A percentile compares a stretch with the other conserved stretches of the same genome.
phyloP scores from a whole-genome alignment of 1,140 invertebrate species.

The Oncopodura yosiiana region DNA sequence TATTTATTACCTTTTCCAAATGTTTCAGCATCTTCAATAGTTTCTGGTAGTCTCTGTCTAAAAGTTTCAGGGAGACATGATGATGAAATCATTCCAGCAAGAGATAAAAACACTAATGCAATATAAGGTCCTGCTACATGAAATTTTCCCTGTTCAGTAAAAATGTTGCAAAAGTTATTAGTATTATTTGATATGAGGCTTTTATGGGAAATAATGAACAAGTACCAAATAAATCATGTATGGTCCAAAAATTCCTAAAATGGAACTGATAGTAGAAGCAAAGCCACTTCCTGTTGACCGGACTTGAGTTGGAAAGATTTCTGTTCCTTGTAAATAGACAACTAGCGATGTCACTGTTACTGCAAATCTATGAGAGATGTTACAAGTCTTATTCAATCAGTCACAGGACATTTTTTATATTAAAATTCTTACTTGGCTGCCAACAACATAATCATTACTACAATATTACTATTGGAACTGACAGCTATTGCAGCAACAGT shows the following conservation, averaged over 20 bases:
- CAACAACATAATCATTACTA: constrained; percentile 13
- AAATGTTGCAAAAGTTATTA: neutral
- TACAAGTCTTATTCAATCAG: neutral
- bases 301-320: constrained; percentile 42
- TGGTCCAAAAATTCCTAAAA: constrained; percentile 11
- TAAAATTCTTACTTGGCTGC: constrained; percentile 22
- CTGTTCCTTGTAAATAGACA: constrained; percentile 48
- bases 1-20: constrained; percentile 39
- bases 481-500: constrained; percentile 37
- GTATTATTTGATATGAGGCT: neutral
- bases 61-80: constrained; percentile 35
- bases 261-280: constrained; percentile 4
- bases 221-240: constrained; percentile 23
- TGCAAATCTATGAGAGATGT: constrained; percentile 37
- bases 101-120: constrained; percentile 34
- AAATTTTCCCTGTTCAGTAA: constrained; percentile 18
- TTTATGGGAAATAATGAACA: constrained; percentile 2
- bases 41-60: constrained; percentile 36
- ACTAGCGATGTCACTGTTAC: constrained; percentile 53
- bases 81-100: constrained; percentile 35
- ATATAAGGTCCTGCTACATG: constrained; percentile 34
- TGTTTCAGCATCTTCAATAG: constrained; percentile 37
- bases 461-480: neutral
- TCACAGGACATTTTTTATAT: neutral
- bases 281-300: constrained; percentile 33